phyloP scores from a whole-genome alignment of 2,888 invertebrate genomes.

The Baccha elongata region DNA sequence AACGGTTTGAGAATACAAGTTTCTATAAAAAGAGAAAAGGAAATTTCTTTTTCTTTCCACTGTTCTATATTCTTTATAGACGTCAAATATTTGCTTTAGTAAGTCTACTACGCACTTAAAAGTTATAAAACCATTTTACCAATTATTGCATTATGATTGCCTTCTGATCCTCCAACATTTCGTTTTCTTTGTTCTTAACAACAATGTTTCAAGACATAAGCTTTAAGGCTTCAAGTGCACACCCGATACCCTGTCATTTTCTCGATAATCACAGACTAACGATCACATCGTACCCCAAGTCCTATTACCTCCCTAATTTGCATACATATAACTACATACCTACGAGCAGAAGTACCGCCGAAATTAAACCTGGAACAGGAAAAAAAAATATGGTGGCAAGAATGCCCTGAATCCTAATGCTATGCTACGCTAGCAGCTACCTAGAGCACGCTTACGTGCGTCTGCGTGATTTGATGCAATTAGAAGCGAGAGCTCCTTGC shows the following conservation, averaged over 20 bases:
- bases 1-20: no score
- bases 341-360: slow-evolving; percentile 10
- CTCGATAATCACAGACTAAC: slow-evolving; percentile 61
- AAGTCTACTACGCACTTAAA: no score
- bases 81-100: no score
- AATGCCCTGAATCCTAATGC: slow-evolving; percentile 70
- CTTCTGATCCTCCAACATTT: no score
- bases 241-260: slow-evolving; percentile 54
- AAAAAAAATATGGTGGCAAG: slow-evolving; percentile 50
- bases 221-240: slow-evolving; percentile 41
- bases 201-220: slow-evolving; percentile 15
- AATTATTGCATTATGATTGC: no score
- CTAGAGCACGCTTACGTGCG: slow-evolving; percentile 68
- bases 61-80: no score
- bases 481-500: slow-evolving; percentile 42
- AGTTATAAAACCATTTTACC: no score
- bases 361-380: slow-evolving; percentile 4
- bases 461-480: slow-evolving; percentile 71
- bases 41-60: no score
- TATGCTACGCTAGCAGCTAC: slow-evolving; percentile 64
- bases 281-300: slow-evolving; percentile 53
- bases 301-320: slow-evolving; percentile 71
- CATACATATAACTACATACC: slow-evolving; percentile 32
- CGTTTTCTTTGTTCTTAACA: neutral
- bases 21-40: no score